Base-by-base conservation (phyloP, 2,888 invertebrate genomes). In the Chaetogeoica ovagalla region DNA sequence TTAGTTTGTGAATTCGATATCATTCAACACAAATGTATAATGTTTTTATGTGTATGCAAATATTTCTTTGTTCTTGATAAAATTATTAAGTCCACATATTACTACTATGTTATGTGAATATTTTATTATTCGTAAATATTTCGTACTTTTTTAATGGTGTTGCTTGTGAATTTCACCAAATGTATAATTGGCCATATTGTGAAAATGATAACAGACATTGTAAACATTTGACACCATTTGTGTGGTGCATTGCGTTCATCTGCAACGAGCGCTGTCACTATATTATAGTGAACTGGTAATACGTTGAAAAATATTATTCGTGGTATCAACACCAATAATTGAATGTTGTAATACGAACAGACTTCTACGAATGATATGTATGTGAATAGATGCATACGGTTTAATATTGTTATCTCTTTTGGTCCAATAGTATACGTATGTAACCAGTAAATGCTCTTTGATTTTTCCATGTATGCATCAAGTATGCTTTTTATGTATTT, bases 211-310 rank as follows among this genome's bases (percentile, higher is more conserved):
- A 81, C 52, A 17, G 74, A 81, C 23, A 82, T 30, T n/a, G 82
- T 82, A 59, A 82, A 82, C 8, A 82, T 68, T 69, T 82, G 82
- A 76, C 81, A 77, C 82, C 82, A 82, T 65, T 68, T 57, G 21
- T 82, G 81, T 15, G 82, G 52, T 8, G 30, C 15, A 57, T 76
- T 74, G 39, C 68, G 74, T 21, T 81, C 65, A 74, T 82, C 81
- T 6, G 66, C 66, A 4, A 82, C 76, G 13, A 82, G 68, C 13
- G 82, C 81, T 17, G 82, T 77, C 30, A 82, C 82, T 23, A 82
- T 79, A 77, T 82, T 82, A 43, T 82, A 82, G 65, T 82, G 82
- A 55, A 82, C 76, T 52, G 82, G 82, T 30, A 82, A 43, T 39
- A 82, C 82, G 59, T 81, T 76, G 30, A 75, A 81, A 71, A 81